Conservation (phyloP, 2,888 invertebrate genomes). For the Hydroisotoma schaefferi region DNA sequence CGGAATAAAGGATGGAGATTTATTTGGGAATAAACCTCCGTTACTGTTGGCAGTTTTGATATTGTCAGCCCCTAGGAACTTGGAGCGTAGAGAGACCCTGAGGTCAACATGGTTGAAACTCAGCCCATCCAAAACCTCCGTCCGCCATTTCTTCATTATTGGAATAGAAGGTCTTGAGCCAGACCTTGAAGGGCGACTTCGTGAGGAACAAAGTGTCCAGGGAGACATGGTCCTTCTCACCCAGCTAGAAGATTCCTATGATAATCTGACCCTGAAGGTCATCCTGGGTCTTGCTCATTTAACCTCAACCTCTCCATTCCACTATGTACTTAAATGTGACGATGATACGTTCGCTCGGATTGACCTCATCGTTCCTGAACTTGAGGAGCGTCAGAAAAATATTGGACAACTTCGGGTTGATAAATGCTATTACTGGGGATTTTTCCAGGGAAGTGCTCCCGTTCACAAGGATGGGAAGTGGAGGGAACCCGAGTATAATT, state of each 20-base stretch:
- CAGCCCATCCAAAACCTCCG: slow-evolving; percentile 47
- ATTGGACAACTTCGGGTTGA: slow-evolving; percentile 49
- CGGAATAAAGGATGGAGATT: slow-evolving; percentile 11
- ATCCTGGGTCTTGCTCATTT: slow-evolving; percentile 63
- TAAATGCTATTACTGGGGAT: slow-evolving; percentile 84
- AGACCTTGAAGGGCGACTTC: slow-evolving; percentile 51
- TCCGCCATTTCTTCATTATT: slow-evolving; percentile 68
- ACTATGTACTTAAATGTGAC: slow-evolving; percentile 86
- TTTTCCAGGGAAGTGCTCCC: slow-evolving; percentile 82
- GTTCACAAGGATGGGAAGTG: slow-evolving; percentile 81
- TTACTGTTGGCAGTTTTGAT: slow-evolving; percentile 65
- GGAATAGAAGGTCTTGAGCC: slow-evolving; percentile 61
- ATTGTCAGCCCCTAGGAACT: slow-evolving; percentile 69
- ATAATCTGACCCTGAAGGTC: slow-evolving; percentile 73
- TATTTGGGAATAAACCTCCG: slow-evolving; percentile 29
- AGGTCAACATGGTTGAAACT: slow-evolving; percentile 76
- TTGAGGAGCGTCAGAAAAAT: slow-evolving; percentile 53
- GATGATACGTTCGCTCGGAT: slow-evolving; percentile 89
- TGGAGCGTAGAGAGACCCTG: slow-evolving; percentile 66
- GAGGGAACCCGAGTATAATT: slow-evolving; percentile 82
- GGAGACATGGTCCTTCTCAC: slow-evolving; percentile 74
- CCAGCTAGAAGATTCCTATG: slow-evolving; percentile 71
- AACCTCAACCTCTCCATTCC: slow-evolving; percentile 57
- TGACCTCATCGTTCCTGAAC: slow-evolving; percentile 66
- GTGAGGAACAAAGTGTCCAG: slow-evolving; percentile 51